Evolutionary conservation across 2,113 vertebrate species (phyloP), one percentile per base, ranked within the genome.

Genomic region (Trichechus manatus): DNA sequence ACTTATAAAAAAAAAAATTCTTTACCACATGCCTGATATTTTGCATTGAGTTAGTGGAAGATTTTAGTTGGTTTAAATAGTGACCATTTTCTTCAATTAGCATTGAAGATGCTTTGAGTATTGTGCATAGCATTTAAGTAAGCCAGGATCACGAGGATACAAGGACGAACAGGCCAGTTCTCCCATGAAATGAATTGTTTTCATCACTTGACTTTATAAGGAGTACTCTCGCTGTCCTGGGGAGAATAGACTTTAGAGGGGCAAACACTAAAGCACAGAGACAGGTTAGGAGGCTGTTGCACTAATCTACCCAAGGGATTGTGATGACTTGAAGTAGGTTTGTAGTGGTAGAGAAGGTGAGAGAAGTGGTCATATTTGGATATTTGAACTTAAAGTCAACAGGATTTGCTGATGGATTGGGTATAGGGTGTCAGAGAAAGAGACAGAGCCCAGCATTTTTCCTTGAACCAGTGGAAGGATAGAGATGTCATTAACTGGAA

Each of bases 141-240:
- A 87, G 75, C 23, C 5, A 20, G 66, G 39, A 90, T 8, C 1
- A 2, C 25, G 15, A 8, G 27, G 2, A 75, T 63, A 36, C 63
- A 44, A 33, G 15, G 44, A 92, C 39, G 64, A 74, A 79, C 25
- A 61, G 68, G 33, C 9, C 77, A 72, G 79, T 79, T 94, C 77
- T 90, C 63, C 64, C 27, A 93, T 87, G 15, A 93, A 92, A 68
- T 42, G 88, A 91, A 74, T 77, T 33, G 5, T 14, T 93, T 89
- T 95, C 27, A 78, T 95, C 47, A 31, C 17, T 84, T 91, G 64
- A 4, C 70, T 96, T 94, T 88, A 79, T 29, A 74, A 85, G 31
- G 89, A 89, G n/a, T 81, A 56, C 47, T 53, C 39, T 25, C 78
- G 23, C 23, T 56, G 9, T 14, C 87, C 56, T 81, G 9, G 39